These are phyloP conservation scores for Dynastes maya DNA, from an alignment of 2,888 invertebrate genomes.

Conservation along the genomic window DNA sequence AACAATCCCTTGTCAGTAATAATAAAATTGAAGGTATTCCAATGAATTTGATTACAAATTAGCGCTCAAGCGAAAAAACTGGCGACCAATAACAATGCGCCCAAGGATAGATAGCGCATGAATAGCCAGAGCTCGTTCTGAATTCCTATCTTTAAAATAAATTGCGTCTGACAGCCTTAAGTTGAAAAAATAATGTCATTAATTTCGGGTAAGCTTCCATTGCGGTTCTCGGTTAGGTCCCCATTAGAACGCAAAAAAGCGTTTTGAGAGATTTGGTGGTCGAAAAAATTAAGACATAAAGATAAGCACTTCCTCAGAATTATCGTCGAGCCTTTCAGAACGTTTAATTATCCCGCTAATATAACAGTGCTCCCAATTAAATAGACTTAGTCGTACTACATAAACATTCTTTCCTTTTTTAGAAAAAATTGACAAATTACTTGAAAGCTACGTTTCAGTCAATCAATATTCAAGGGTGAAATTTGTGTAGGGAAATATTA, in stretches of 20 bases:
- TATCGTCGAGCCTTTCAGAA: conserved; percentile 1
- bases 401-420: not conserved
- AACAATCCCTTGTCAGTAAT: no score
- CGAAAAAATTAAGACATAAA: conserved; percentile 43
- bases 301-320: conserved; percentile 37
- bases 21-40: no score
- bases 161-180: conserved; percentile 47
- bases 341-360: conserved; percentile 15
- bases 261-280: conserved; percentile 29
- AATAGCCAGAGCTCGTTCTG: conserved; percentile 11
- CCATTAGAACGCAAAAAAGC: conserved; percentile 42
- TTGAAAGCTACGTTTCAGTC: not conserved
- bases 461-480: not conserved
- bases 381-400: not conserved
- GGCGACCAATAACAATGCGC: not conserved
- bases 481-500: not conserved
- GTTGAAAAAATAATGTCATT: conserved; percentile 51
- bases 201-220: conserved; percentile 44
- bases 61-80: conserved; percentile 2
- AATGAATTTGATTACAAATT: conserved; percentile 5
- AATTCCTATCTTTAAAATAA: conserved; percentile 46
- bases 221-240: conserved; percentile 15
- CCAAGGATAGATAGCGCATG: not conserved
- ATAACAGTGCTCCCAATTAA: conserved; percentile 24
- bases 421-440: not conserved